Evolutionary conservation across 1,140 invertebrate genomes (phyloP), one percentile per base, ranked within the genome.

Genomic region (Hermetia illucens): DNA sequence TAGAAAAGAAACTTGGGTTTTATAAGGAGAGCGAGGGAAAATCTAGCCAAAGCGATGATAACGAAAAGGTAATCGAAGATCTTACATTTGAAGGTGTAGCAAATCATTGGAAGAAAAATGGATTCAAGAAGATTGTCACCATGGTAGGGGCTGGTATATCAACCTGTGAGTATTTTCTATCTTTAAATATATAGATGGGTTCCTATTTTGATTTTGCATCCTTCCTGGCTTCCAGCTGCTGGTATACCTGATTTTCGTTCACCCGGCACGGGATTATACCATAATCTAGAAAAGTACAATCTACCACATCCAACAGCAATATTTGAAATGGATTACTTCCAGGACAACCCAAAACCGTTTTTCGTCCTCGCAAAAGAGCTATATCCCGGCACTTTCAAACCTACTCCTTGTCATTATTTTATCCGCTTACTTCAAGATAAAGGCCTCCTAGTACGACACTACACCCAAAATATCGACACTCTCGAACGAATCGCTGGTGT

Each of bases 81-180:
- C 46, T 74, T 18, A 66, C 58, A 21, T 51, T 87, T 29, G 75
- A 82, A 52, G 82, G 77, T 5, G 62, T 89, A 18, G 68, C 71
- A 1, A 66, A 74, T 5, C 82, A 77, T 49, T 84, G 88, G 37
- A 70, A 82, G 44, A 72, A 70, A 46, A 71, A 71, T 13, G 74
- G 78, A 44, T 85, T 82, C 51, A 80, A 77, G 59, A 91, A 91
- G 49, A 79, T 96, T 36, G 81, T 95, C 38, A 89, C 85, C 13
- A 79, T 95, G 77, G 82, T 88, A 43, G 91, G 91, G 38, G 91
- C 91, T 48, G 92, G 92, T 37, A 93, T 95, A 50, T 94, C 90
- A 15, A 94, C 90, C 24, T 84, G 87, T 90, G 72, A 77, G 73
- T 39, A 31, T 31, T 6, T 5, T 13, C 13, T 38, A 24, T 39